These are phyloP conservation scores for Mus pahari DNA, from an alignment of 2,113 vertebrate species.

Conservation along the genomic window DNA sequence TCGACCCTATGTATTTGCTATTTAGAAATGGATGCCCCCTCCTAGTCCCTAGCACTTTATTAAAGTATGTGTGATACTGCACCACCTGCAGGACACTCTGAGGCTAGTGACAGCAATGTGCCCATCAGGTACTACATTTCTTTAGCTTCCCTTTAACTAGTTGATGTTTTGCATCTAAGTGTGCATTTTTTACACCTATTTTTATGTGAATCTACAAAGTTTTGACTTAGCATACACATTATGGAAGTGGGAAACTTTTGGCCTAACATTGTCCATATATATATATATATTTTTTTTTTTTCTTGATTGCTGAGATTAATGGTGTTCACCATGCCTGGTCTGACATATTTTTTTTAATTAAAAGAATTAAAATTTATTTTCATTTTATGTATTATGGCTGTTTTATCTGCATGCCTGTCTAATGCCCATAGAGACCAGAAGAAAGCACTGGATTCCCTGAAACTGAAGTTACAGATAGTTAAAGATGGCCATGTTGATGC, in stretches of 20 bases:
- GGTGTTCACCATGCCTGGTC: neutral
- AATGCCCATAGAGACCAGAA: neutral
- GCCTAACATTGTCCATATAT: neutral
- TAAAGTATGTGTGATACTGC: rapidly evolving
- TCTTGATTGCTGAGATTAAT: neutral
- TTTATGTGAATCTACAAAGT: neutral
- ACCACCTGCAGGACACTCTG: neutral
- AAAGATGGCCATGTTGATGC: neutral
- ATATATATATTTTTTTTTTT: too few relatives aligned
- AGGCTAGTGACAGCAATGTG: neutral
- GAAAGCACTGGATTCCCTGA: neutral
- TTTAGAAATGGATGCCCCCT: conserved; percentile 4
- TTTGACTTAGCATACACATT: neutral
- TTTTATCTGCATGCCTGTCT: neutral
- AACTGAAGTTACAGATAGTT: neutral
- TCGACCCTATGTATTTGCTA: neutral
- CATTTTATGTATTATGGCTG: neutral
- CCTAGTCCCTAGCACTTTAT: neutral
- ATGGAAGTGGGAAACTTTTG: neutral
- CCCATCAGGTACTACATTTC: neutral
- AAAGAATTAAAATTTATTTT: neutral
- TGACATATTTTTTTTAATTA: neutral
- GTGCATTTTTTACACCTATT: neutral
- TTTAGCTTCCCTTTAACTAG: neutral
- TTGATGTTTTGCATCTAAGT: neutral